Evolutionary conservation across 2,888 invertebrate genomes (phyloP).

Genomic region (Polydrusus pterygomalis): DNA sequence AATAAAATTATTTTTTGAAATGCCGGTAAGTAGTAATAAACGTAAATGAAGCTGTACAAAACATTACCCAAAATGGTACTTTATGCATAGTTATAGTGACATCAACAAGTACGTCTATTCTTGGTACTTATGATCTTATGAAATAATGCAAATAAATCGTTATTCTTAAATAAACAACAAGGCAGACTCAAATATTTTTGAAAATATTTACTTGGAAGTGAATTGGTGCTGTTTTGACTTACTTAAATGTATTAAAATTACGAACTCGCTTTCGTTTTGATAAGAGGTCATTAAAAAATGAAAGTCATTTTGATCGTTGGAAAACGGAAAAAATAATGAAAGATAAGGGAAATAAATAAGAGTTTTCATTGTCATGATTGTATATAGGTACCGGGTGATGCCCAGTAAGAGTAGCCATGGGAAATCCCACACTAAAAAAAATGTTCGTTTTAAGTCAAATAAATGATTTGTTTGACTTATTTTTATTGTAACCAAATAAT

Average conservation of each 20-base stretch:
- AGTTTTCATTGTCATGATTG: no score
- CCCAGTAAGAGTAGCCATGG: no score
- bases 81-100: no score
- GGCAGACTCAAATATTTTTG: neutral
- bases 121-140: neutral
- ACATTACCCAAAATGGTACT: no score
- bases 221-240: neutral
- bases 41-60: no score
- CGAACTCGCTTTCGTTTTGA: neutral
- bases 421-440: no score
- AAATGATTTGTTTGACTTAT: no score
- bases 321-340: neutral
- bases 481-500: no score
- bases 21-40: no score
- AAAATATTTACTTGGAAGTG: neutral
- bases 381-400: no score
- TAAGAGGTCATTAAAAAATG: slow-evolving; percentile 2
- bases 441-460: no score
- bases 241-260: neutral
- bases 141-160: neutral
- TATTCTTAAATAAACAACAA: neutral
- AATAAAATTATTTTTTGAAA: neutral
- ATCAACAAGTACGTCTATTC: neutral
- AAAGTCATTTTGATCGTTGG: neutral
- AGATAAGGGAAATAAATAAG: no score